Evolutionary conservation across 2,888 invertebrate species (phyloP).

Genomic region (Saturnia pavonia): DNA sequence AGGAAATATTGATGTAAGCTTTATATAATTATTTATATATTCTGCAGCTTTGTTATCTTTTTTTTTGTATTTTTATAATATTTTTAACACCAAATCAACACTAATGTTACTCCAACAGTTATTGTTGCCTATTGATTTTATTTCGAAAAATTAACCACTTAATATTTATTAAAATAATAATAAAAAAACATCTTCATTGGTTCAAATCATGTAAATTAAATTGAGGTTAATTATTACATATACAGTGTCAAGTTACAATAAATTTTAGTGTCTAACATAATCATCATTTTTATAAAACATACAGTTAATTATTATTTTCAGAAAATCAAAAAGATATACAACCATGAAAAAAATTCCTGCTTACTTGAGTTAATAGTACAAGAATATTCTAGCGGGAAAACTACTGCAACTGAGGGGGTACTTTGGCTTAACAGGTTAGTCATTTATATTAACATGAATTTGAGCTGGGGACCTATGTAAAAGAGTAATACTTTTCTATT

Average conservation of each 20-base stretch:
- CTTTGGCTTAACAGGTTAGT: conserved; percentile 88
- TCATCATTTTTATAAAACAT: background rate
- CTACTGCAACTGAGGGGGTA: conserved; percentile 83
- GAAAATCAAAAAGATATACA: conserved; percentile 84
- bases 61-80: background rate
- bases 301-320: conserved; percentile 51
- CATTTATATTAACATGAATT: background rate
- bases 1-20: conserved; percentile 87
- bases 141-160: background rate
- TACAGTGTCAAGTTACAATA: background rate
- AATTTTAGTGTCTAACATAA: background rate
- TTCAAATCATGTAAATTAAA: background rate
- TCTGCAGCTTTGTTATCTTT: background rate
- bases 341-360: conserved; percentile 78
- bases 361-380: conserved; percentile 86
- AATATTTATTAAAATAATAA: background rate
- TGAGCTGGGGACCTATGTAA: background rate
- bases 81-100: background rate
- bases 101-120: background rate
- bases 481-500: too few relatives aligned
- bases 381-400: conserved; percentile 79
- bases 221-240: background rate
- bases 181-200: background rate
- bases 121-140: background rate
- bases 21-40: conserved; percentile 24